Evolutionary conservation across 2,888 invertebrate genomes (phyloP).

Genomic region (Lycocerus yunnanus): DNA sequence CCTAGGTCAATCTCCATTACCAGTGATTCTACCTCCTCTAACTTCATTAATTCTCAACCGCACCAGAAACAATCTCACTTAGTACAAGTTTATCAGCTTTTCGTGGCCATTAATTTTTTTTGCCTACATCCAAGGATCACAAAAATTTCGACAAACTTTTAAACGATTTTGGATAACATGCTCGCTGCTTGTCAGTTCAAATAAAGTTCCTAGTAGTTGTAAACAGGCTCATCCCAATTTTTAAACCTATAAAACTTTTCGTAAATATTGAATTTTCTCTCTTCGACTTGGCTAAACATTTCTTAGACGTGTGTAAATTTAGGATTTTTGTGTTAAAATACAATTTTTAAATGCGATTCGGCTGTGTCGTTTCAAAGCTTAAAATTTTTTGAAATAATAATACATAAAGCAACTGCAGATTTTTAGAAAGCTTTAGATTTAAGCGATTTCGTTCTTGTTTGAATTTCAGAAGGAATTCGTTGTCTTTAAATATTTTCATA

Average conservation of each 20-base stretch:
- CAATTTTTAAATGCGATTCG: neutral
- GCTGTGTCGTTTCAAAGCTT: neutral
- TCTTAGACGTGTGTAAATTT: neutral
- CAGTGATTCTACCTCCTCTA: slow-evolving; percentile 35
- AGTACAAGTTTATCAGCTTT: slow-evolving; percentile 33
- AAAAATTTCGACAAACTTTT: neutral
- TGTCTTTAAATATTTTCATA: slow-evolving; percentile 30
- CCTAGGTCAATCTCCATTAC: slow-evolving; percentile 39
- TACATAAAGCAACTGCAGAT: neutral
- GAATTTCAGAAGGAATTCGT: slow-evolving; percentile 12
- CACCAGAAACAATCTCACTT: slow-evolving; percentile 34
- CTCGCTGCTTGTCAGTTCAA: neutral
- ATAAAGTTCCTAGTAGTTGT: neutral
- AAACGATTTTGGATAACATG: neutral
- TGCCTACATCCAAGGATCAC: neutral
- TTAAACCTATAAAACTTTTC: neutral
- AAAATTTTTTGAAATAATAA: neutral
- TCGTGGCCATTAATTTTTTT: slow-evolving; percentile 1
- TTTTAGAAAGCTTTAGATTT: neutral
- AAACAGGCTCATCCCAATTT: neutral
- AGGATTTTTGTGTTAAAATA: neutral
- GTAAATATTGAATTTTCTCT: neutral
- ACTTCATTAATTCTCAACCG: slow-evolving; percentile 39
- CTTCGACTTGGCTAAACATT: neutral
- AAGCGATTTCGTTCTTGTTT: slow-evolving; percentile 13